phyloP scores from a whole-genome alignment of 1,140 invertebrate genomes.

The Asbolus verrucosus region DNA sequence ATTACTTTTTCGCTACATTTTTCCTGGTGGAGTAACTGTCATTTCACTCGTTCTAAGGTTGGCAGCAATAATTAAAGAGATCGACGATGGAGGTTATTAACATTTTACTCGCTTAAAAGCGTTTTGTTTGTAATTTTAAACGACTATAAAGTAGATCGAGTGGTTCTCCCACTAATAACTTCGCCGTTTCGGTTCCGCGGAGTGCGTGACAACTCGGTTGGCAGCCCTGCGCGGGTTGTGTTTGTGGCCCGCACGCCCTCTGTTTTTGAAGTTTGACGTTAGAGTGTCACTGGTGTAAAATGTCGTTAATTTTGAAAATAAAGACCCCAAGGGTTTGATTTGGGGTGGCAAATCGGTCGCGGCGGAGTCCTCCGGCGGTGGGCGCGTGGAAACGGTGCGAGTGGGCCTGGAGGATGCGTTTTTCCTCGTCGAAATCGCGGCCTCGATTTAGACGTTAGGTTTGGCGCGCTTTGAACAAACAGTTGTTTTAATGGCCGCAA shows the following conservation, averaged over 20 bases:
- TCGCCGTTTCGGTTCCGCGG: too few species aligned
- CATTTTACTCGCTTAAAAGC: too few species aligned
- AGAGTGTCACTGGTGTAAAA: constrained; percentile 32
- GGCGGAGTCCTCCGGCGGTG: too few species aligned
- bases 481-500: constrained; percentile 59
- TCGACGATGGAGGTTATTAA: too few species aligned
- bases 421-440: background rate
- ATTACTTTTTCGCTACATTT: too few species aligned
- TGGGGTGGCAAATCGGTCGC: too few species aligned
- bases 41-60: too few species aligned
- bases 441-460: constrained; percentile 38
- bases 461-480: constrained; percentile 58
- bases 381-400: constrained; percentile 28
- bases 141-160: too few species aligned
- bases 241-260: constrained; percentile 5
- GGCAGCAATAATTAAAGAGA: too few species aligned
- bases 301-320: constrained; percentile 57
- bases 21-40: too few species aligned
- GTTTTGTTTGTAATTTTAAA: background rate
- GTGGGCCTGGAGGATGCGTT: constrained; percentile 31
- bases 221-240: background rate
- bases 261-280: background rate
- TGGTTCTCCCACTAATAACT: too few species aligned
- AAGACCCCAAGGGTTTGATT: background rate
- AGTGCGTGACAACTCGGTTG: background rate